Evolutionary conservation across 2,113 vertebrate genomes (phyloP).

Genomic region (Scortum barcoo): DNA sequence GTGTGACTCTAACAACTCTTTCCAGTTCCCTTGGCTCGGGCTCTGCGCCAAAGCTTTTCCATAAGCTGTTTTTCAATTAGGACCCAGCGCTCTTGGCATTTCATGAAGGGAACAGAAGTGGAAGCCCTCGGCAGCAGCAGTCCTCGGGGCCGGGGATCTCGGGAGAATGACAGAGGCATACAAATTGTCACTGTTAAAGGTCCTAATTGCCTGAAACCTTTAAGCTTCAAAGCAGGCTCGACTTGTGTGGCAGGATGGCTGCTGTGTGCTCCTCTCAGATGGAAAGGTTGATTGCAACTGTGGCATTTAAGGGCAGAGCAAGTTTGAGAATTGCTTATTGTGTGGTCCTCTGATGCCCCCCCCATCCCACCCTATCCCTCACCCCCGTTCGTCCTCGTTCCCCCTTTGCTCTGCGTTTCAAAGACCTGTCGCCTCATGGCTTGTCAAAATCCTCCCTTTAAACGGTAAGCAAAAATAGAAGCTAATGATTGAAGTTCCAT

Average conservation of each 20-base stretch:
- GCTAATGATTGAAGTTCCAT: conserved; percentile 75
- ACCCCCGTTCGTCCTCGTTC: conserved; percentile 2
- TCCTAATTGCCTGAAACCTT: conserved; percentile 73
- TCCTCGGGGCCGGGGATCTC: conserved; percentile 33
- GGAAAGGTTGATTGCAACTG: conserved; percentile 74
- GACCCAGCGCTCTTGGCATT: conserved; percentile 57
- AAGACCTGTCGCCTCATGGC: conserved; percentile 65
- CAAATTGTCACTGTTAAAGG: conserved; percentile 75
- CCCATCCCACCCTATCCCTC: too few species aligned
- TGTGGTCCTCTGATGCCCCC: conserved; percentile 75
- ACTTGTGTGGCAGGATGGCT: conserved; percentile 66
- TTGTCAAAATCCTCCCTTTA: conserved; percentile 66
- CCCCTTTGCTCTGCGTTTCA: conserved; percentile 52
- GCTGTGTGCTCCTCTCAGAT: conserved; percentile 43
- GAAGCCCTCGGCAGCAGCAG: conserved; percentile 41
- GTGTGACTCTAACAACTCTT: conserved; percentile 65
- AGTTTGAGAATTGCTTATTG: conserved; percentile 68
- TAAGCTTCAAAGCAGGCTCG: conserved; percentile 68
- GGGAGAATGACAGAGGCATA: conserved; percentile 64
- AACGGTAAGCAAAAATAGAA: conserved; percentile 69
- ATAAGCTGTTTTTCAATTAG: conserved; percentile 66
- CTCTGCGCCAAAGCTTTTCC: conserved; percentile 58
- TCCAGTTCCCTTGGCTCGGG: conserved; percentile 59
- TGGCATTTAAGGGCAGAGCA: conserved; percentile 72
- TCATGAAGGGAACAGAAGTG: conserved; percentile 62